Conservation (phyloP, 2,113 vertebrate genomes). For the Perognathus longimembris region DNA sequence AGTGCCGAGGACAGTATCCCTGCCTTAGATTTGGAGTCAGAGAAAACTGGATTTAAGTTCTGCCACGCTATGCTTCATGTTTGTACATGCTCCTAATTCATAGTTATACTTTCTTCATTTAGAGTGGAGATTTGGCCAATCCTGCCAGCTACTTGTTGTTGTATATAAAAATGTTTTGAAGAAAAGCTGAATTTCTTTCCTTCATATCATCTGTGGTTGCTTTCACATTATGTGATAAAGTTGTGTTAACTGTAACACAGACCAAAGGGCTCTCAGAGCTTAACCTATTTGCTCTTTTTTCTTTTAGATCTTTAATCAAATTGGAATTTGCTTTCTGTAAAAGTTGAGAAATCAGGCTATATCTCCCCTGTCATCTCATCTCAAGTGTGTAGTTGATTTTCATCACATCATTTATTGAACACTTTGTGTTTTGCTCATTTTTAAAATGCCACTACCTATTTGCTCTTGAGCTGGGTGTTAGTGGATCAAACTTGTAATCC, state of each 20-base stretch:
- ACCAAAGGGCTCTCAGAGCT: not conserved
- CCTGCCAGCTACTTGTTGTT: not conserved
- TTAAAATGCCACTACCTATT: not conserved
- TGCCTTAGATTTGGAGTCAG: not conserved
- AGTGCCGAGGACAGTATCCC: not conserved
- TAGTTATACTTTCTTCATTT: not conserved
- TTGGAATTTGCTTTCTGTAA: conserved; percentile 46
- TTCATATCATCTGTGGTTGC: not conserved
- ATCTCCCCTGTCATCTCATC: not conserved
- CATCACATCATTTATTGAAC: conserved; percentile 10
- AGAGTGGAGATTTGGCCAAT: not conserved
- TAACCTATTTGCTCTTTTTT: not conserved
- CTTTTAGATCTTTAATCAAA: conserved; percentile 23
- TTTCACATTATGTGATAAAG: not conserved
- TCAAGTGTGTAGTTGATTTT: conserved; percentile 44
- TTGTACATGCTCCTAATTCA: conserved; percentile 28
- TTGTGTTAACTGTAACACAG: not conserved
- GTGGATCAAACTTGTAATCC: no score
- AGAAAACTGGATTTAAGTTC: not conserved
- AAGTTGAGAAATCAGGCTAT: conserved; percentile 39
- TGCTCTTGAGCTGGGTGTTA: no score
- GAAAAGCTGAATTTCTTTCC: not conserved
- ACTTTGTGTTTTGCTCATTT: conserved; percentile 6
- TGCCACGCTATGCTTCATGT: not conserved
- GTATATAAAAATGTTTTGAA: conserved; percentile 32